These are phyloP conservation scores for Hydropotes inermis DNA, from an alignment of 2,113 vertebrate genomes.

Conservation along the genomic window DNA sequence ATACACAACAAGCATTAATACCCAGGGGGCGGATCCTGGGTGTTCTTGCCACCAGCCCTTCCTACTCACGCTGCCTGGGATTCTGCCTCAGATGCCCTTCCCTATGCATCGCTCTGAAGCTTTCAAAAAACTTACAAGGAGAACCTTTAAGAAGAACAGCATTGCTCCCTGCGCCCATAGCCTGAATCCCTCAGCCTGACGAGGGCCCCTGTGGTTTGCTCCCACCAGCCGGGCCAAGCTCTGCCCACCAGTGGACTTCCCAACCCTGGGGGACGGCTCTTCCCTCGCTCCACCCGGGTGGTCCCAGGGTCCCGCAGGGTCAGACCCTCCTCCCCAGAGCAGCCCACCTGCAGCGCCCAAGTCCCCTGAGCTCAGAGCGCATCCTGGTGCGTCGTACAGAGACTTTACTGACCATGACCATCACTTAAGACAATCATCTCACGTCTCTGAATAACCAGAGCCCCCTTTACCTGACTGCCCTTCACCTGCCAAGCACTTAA, in stretches of 20 bases:
- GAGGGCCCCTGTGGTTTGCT: fast-evolving
- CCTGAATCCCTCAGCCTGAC: background rate
- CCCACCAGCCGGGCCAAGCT: background rate
- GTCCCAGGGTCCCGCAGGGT: fast-evolving
- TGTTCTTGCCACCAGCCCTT: background rate
- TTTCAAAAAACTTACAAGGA: background rate
- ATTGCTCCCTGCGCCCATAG: fast-evolving
- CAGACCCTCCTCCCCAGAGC: background rate
- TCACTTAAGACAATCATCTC: background rate
- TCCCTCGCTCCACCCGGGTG: fast-evolving
- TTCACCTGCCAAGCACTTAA: background rate
- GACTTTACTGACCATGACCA: background rate
- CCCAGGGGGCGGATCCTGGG: background rate
- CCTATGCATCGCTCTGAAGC: background rate
- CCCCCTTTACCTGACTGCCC: background rate
- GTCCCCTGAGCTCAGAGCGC: background rate
- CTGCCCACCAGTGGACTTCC: background rate
- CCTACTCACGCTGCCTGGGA: background rate
- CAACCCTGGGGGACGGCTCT: fast-evolving
- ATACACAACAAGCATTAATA: background rate
- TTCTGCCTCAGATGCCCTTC: background rate
- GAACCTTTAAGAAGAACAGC: background rate
- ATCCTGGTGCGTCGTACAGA: fast-evolving
- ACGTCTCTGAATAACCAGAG: fast-evolving
- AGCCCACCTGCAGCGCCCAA: fast-evolving